Percentiles rank a stretch among this genome's conserved stretches.
Conservation (phyloP, 2,888 invertebrate species). For the Altica lythri region DNA sequence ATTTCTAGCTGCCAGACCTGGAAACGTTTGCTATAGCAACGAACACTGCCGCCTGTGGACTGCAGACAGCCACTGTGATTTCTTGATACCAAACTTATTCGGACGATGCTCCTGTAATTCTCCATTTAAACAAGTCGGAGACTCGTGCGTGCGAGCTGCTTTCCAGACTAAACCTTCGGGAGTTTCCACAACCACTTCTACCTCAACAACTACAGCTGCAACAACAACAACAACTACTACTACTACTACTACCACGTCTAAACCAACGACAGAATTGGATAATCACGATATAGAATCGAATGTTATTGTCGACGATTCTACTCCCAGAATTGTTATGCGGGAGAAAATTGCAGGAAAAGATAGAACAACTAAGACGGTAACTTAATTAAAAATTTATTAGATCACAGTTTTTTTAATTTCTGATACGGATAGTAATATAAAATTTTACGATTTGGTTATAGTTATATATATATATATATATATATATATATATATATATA, state of each 20-base stretch:
- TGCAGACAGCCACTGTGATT: constrained; percentile 83
- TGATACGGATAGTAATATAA: no score
- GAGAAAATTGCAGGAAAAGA: constrained; percentile 17
- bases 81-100: constrained; percentile 85
- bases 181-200: constrained; percentile 44
- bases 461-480: no score
- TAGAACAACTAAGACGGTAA: constrained; percentile 21
- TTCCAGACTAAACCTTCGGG: constrained; percentile 50
- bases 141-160: constrained; percentile 64
- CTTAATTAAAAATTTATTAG: no score
- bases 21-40: constrained; percentile 88
- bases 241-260: constrained; percentile 45
- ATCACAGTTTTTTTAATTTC: no score
- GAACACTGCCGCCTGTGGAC: constrained; percentile 87
- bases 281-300: constrained; percentile 35
- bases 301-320: constrained; percentile 26
- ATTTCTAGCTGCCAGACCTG: constrained; percentile 81
- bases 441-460: no score
- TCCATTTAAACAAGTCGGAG: constrained; percentile 67
- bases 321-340: constrained; percentile 1
- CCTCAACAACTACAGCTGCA: constrained; percentile 17
- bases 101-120: constrained; percentile 84
- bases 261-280: constrained; percentile 38
- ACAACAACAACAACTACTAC: constrained; percentile 41
- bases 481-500: no score